Conservation (phyloP, 2,888 invertebrate genomes). For the Acronicta psi region DNA sequence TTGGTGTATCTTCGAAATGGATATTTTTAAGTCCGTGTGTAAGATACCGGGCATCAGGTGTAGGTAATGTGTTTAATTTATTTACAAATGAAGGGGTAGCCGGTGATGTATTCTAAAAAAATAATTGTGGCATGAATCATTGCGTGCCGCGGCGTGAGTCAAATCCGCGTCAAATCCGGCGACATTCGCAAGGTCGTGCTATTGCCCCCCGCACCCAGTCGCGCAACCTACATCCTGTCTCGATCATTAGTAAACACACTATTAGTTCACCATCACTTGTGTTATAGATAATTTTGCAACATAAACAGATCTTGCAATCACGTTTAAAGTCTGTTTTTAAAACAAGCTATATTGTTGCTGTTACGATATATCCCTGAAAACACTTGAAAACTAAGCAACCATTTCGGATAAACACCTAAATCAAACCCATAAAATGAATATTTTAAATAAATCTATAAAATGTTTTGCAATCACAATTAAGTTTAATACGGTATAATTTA, state of each 20-base stretch:
- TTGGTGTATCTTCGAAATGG: constrained; percentile 62
- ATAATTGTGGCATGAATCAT: constrained; percentile 67
- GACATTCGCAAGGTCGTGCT: constrained; percentile 82
- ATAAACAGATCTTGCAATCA: neutral
- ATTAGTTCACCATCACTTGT: constrained; percentile 35
- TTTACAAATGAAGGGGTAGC: constrained; percentile 39
- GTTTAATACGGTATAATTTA: constrained; percentile 31
- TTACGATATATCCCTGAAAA: neutral
- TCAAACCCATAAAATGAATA: constrained; percentile 7
- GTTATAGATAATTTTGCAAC: constrained; percentile 20
- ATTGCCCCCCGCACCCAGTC: constrained; percentile 61
- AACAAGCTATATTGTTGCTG: too few relatives aligned
- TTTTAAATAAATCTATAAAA: constrained; percentile 13
- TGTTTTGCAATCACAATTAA: constrained; percentile 37
- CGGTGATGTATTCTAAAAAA: constrained; percentile 44
- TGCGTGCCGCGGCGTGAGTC: constrained; percentile 63
- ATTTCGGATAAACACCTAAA: too few relatives aligned
- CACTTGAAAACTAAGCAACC: neutral
- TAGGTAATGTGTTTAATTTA: constrained; percentile 51
- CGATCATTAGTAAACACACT: constrained; percentile 47
- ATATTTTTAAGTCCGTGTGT: constrained; percentile 59
- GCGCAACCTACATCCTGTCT: constrained; percentile 64
- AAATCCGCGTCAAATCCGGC: constrained; percentile 69
- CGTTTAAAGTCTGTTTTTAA: too few relatives aligned
- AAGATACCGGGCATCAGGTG: constrained; percentile 33